Evolutionary conservation across 2,888 invertebrate genomes (phyloP).

Genomic region (Orthosia incerta): DNA sequence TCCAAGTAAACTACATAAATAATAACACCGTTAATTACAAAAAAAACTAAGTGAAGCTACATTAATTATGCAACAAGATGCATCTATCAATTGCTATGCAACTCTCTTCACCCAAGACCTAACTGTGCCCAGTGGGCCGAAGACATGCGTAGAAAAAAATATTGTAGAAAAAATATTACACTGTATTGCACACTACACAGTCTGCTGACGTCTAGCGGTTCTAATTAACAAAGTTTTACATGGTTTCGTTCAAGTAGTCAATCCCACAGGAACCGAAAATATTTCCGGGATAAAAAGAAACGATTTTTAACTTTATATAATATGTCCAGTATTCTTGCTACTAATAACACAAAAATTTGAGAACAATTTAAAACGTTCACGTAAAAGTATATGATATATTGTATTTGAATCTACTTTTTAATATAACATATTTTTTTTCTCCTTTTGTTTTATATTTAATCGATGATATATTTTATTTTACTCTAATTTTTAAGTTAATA

Average conservation of each 20-base stretch:
- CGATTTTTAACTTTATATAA: too few relatives aligned
- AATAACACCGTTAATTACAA: constrained; percentile 45
- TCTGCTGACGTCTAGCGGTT: constrained; percentile 56
- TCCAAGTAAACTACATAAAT: constrained; percentile 15
- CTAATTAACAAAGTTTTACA: constrained; percentile 21
- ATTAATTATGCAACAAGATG: constrained; percentile 52
- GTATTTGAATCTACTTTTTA: too few relatives aligned
- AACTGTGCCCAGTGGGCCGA: constrained; percentile 67
- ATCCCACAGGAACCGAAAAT: too few relatives aligned
- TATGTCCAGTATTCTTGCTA: too few relatives aligned
- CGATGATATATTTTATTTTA: too few relatives aligned
- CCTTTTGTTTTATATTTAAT: too few relatives aligned
- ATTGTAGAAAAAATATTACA: constrained; percentile 43
- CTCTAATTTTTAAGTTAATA: too few relatives aligned
- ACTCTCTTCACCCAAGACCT: constrained; percentile 58
- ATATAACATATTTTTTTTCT: too few relatives aligned
- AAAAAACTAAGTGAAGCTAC: constrained; percentile 35
- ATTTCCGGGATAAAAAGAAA: too few relatives aligned
- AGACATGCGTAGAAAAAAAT: constrained; percentile 41
- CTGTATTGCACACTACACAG: constrained; percentile 56
- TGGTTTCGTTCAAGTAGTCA: not conserved
- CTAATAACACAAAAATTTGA: too few relatives aligned
- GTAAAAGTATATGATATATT: too few relatives aligned
- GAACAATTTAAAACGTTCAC: too few relatives aligned
- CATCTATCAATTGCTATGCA: constrained; percentile 51